Percentiles rank a stretch among this genome's conserved stretches.
Evolutionary conservation across 2,797 vertebrate genomes (phyloP).

Genomic region (Gadopsis marmoratus): DNA sequence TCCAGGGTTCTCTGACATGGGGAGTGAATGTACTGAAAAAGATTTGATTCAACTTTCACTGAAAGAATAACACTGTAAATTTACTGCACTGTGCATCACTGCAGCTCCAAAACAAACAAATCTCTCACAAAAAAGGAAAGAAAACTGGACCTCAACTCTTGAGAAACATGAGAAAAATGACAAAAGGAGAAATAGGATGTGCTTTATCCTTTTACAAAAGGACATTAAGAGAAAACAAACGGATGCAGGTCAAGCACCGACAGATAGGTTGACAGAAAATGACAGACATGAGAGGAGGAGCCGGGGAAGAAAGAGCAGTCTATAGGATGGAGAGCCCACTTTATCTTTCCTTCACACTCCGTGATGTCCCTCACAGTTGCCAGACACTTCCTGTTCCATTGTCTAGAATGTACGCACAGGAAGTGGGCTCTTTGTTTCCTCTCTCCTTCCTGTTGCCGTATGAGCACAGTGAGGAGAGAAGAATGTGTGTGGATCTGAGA

Average conservation of each 20-base stretch:
- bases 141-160: background rate
- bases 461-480: constrained; percentile 34
- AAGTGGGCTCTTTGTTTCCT: constrained; percentile 83
- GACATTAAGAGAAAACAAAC: constrained; percentile 34
- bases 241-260: constrained; percentile 21
- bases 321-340: constrained; percentile 58
- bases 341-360: constrained; percentile 80
- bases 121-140: background rate
- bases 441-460: constrained; percentile 79
- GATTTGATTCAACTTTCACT: constrained; percentile 26
- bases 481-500: constrained; percentile 50
- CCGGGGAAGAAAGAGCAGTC: constrained; percentile 41
- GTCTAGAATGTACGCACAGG: constrained; percentile 76
- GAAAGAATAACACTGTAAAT: constrained; percentile 13
- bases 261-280: constrained; percentile 55
- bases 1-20: constrained; percentile 21
- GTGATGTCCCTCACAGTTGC: constrained; percentile 71
- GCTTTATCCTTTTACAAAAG: constrained; percentile 15
- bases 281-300: constrained; percentile 39
- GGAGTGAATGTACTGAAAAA: constrained; percentile 18
- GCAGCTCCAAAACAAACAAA: constrained; percentile 11
- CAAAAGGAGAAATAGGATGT: background rate
- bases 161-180: background rate
- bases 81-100: background rate
- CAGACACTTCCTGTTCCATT: constrained; percentile 81